A percentile compares a stretch with the other conserved stretches of the same genome.
Evolutionary conservation across 1,140 invertebrate species (phyloP).

Genomic region (Aporrectodea caliginosa): DNA sequence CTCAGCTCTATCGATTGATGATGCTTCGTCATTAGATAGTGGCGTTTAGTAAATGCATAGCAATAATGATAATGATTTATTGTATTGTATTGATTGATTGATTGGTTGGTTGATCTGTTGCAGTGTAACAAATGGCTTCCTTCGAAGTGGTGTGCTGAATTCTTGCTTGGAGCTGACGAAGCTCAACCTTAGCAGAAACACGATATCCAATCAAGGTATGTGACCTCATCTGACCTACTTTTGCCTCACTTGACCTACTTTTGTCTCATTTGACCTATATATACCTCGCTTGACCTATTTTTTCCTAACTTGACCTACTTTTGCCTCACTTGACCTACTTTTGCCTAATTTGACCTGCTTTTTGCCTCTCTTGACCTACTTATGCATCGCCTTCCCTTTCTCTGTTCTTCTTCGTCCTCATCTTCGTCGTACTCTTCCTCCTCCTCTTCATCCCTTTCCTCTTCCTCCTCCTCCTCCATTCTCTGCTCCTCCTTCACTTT

Average conservation of each 20-base stretch:
- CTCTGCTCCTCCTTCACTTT: too few relatives aligned
- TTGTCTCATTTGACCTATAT: neutral
- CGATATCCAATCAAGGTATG: neutral
- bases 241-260: neutral
- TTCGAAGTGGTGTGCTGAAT: neutral
- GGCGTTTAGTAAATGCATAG: neutral
- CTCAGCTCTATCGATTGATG: neutral
- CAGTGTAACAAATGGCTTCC: neutral
- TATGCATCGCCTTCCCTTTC: too few relatives aligned
- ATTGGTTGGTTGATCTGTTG: neutral
- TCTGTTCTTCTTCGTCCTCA: too few relatives aligned
- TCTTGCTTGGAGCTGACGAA: neutral
- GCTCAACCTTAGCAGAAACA: neutral
- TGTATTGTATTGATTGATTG: neutral
- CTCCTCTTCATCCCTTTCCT: too few relatives aligned
- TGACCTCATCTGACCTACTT: neutral
- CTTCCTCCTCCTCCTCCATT: too few relatives aligned
- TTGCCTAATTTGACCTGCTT: neutral
- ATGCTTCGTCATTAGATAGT: neutral
- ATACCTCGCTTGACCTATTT: neutral
- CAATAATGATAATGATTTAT: neutral
- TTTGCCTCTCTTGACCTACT: neutral
- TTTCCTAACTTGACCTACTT: neutral
- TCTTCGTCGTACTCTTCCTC: too few relatives aligned
- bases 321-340: neutral